phyloP scores from a whole-genome alignment of 2,113 vertebrate species.

The Tauraco erythrolophus region DNA sequence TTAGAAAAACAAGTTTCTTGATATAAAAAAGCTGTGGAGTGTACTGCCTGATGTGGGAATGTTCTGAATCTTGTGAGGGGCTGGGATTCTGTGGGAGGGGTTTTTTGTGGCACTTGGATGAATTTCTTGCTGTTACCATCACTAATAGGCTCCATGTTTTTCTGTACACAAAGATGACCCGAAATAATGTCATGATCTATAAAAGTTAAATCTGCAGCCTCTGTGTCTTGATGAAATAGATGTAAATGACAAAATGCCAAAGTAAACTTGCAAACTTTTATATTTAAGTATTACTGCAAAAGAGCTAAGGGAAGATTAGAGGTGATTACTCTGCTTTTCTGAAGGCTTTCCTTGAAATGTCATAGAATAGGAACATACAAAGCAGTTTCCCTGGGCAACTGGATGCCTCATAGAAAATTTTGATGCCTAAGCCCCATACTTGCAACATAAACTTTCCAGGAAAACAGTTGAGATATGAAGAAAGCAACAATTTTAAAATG shows the following conservation, averaged over 20 bases:
- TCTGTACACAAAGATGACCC: background rate
- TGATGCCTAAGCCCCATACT: background rate
- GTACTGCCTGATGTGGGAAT: background rate
- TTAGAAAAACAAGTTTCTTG: background rate
- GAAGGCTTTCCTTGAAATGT: background rate
- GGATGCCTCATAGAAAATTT: background rate
- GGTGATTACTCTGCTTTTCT: background rate
- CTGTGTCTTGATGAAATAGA: background rate
- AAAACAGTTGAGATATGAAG: background rate
- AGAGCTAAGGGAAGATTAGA: background rate
- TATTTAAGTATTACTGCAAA: background rate
- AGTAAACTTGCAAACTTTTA: background rate
- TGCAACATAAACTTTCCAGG: background rate
- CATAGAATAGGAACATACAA: background rate
- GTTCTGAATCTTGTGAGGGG: background rate
- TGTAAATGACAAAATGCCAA: background rate
- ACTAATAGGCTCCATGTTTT: background rate
- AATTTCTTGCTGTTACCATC: background rate
- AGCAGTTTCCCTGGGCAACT: background rate
- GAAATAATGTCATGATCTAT: conserved; percentile 16
- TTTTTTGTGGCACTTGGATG: background rate
- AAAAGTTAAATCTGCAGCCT: background rate
- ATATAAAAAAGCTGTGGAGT: background rate
- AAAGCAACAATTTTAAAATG: background rate
- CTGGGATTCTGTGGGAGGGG: background rate